A percentile compares a stretch with the other conserved stretches of the same genome.
phyloP scores from a whole-genome alignment of 2,888 invertebrate genomes.

The Bimastos eiseni region DNA sequence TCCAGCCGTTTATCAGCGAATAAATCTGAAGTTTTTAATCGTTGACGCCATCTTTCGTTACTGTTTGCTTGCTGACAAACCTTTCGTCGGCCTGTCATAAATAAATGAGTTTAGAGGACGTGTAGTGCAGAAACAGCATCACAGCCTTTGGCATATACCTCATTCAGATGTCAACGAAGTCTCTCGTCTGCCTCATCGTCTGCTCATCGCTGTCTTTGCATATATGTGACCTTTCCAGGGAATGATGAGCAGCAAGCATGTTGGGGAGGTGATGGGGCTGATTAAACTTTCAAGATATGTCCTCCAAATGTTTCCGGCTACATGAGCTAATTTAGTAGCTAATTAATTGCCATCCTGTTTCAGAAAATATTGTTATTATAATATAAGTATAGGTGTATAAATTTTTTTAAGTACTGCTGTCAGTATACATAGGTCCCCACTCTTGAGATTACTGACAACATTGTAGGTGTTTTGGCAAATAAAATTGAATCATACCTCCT shows the following conservation, averaged over 20 bases:
- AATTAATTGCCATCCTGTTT: background rate
- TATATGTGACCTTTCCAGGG: background rate
- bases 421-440: too few species aligned
- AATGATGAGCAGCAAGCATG: background rate
- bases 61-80: background rate
- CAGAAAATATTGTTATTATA: too few species aligned
- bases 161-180: background rate
- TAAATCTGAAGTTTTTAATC: background rate
- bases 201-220: background rate
- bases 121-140: background rate
- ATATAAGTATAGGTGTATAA: too few species aligned
- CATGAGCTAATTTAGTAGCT: background rate
- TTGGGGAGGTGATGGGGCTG: background rate
- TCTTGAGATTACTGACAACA: background rate
- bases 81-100: background rate
- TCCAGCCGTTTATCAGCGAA: background rate
- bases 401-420: too few species aligned
- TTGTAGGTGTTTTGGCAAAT: background rate
- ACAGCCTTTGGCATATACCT: background rate
- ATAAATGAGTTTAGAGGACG: background rate
- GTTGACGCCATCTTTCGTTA: background rate
- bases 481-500: background rate
- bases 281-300: background rate
- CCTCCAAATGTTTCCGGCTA: background rate
- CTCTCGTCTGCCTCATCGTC: too few species aligned